phyloP scores from a whole-genome alignment of 2,797 vertebrate species.

The Tympanoctomys barrerae region DNA sequence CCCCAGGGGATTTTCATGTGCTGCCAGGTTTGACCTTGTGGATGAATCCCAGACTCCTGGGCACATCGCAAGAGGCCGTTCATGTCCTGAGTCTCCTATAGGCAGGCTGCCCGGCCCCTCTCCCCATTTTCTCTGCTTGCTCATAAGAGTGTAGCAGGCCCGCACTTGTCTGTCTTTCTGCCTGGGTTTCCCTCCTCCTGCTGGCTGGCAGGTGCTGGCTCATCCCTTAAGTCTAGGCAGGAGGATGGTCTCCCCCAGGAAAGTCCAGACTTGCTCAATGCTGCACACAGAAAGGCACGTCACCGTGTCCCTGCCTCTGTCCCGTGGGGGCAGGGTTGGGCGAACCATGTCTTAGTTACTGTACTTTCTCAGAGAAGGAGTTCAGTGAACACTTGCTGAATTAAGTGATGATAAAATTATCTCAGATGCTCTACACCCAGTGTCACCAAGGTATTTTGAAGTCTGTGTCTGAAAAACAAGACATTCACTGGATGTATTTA shows the following conservation, averaged over 20 bases:
- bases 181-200: not conserved
- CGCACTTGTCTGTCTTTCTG: not conserved
- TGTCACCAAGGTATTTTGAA: not conserved
- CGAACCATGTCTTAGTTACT: not conserved
- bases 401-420: not conserved
- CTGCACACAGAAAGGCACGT: not conserved
- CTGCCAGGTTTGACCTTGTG: not conserved
- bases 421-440: not conserved
- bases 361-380: not conserved
- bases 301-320: not conserved
- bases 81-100: not conserved
- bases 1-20: not conserved
- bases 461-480: not conserved
- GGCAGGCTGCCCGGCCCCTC: not conserved
- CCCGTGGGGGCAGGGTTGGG: accelerated
- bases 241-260: not conserved
- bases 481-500: not conserved
- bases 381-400: not conserved
- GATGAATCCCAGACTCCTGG: not conserved
- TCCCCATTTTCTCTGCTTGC: not conserved
- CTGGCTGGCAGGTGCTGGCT: not conserved
- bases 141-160: not conserved
- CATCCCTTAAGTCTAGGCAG: not conserved
- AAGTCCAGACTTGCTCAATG: not conserved
- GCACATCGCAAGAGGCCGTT: not conserved